Evolutionary conservation across 2,888 invertebrate species (phyloP).

Genomic region (Hirtodrosophila confusa): DNA sequence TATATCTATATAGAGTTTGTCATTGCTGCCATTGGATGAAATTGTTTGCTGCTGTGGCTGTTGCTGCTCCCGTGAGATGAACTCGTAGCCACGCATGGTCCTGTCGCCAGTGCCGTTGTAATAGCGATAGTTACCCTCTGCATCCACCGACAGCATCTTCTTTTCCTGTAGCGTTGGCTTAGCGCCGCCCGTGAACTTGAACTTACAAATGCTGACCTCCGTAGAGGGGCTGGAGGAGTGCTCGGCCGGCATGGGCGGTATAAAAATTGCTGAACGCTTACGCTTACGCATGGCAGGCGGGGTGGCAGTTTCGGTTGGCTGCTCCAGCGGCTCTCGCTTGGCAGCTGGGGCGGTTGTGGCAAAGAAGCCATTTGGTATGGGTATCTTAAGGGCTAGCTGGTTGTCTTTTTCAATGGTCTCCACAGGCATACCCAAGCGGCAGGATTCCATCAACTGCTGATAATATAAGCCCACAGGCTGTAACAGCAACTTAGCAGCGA

Average conservation of each 20-base stretch:
- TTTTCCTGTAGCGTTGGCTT: slow-evolving; percentile 95
- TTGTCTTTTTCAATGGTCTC: slow-evolving; percentile 84
- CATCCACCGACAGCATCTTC: slow-evolving; percentile 95
- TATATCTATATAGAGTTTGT: slow-evolving; percentile 82
- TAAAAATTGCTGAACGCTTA: slow-evolving; percentile 93
- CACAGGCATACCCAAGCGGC: slow-evolving; percentile 78
- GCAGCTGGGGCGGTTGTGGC: slow-evolving; percentile 42
- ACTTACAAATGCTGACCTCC: slow-evolving; percentile 95
- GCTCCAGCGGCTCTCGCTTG: slow-evolving; percentile 42
- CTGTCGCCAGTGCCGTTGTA: slow-evolving; percentile 94
- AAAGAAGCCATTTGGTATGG: slow-evolving; percentile 76
- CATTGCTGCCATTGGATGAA: slow-evolving; percentile 79
- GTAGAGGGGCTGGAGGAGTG: slow-evolving; percentile 91
- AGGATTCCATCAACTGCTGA: slow-evolving; percentile 88
- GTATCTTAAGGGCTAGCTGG: slow-evolving; percentile 82
- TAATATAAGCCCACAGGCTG: slow-evolving; percentile 92
- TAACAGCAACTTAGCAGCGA: slow-evolving; percentile 86
- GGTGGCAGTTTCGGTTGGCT: slow-evolving; percentile 57
- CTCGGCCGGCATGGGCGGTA: slow-evolving; percentile 91
- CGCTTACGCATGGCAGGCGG: slow-evolving; percentile 49
- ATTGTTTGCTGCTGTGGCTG: slow-evolving; percentile 78
- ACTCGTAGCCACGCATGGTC: slow-evolving; percentile 87
- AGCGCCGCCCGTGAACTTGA: slow-evolving; percentile 96
- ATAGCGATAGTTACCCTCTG: slow-evolving; percentile 94
- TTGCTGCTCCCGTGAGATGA: slow-evolving; percentile 89